These are phyloP conservation scores for Scleropages formosus DNA, from an alignment of 2,797 vertebrate species.

Conservation along the genomic window DNA sequence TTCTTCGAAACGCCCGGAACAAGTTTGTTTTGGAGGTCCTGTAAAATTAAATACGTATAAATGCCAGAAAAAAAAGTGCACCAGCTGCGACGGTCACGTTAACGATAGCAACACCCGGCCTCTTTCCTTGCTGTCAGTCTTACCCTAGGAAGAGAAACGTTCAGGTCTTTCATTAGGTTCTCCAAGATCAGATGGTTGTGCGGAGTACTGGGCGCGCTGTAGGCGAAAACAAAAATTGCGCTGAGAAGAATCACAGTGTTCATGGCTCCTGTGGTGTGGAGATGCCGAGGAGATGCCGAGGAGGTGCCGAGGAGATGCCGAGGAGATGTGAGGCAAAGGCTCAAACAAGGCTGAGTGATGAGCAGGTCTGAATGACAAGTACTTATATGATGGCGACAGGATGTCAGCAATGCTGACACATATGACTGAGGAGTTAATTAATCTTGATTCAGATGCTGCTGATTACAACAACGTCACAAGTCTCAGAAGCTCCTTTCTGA, in stretches of 20 bases:
- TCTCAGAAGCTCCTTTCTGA: too few relatives aligned
- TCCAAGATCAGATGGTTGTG: neutral
- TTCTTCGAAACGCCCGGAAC: neutral
- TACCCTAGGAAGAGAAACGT: neutral
- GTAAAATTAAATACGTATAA: neutral
- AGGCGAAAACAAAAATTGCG: neutral
- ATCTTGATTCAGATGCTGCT: neutral
- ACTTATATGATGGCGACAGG: neutral
- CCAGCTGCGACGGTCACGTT: neutral
- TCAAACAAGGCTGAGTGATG: neutral
- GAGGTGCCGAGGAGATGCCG: too few relatives aligned
- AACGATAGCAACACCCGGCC: neutral
- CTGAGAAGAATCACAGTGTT: neutral
- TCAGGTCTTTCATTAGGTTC: conserved; percentile 10
- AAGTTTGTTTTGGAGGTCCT: neutral
- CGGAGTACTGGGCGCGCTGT: neutral
- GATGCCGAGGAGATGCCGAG: too few relatives aligned
- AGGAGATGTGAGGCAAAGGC: neutral
- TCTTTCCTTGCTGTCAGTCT: neutral
- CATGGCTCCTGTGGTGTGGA: neutral
- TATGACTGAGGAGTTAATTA: neutral
- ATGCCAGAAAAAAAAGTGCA: neutral
- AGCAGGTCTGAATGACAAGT: neutral
- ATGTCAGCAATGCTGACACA: neutral
- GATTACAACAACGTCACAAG: neutral